These are phyloP conservation scores for Toxotes jaculatrix DNA, from an alignment of 2,113 vertebrate species.

Conservation along the genomic window DNA sequence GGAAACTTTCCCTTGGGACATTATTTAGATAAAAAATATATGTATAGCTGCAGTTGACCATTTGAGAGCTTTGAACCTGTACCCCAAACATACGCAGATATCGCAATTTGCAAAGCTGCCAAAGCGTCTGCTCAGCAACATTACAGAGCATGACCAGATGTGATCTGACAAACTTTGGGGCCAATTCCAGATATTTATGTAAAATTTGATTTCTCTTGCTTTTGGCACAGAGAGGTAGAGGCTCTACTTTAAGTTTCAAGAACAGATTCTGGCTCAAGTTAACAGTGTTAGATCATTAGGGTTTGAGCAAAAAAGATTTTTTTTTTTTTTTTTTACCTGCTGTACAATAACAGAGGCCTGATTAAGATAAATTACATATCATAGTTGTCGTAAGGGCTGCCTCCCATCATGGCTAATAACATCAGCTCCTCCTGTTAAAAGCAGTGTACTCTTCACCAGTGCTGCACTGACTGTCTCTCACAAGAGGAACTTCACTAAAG, in stretches of 20 bases:
- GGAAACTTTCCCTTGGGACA: conserved; percentile 53
- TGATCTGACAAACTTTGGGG: conserved; percentile 59
- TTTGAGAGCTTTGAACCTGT: conserved; percentile 48
- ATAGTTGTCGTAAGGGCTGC: neutral
- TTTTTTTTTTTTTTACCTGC: conserved; percentile 20
- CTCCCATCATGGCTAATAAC: conserved; percentile 32
- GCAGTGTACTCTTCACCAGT: conserved; percentile 21
- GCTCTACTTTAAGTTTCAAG: conserved; percentile 13
- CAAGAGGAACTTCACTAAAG: conserved; percentile 33
- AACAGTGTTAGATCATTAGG: conserved; percentile 13
- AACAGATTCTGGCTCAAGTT: conserved; percentile 15
- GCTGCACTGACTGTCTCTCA: conserved; percentile 21
- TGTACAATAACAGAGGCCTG: conserved; percentile 8
- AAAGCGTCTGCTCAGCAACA: conserved; percentile 57
- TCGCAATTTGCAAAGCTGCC: conserved; percentile 59
- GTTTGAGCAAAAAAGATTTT: neutral
- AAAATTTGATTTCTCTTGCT: conserved; percentile 33
- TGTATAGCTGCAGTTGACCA: conserved; percentile 51
- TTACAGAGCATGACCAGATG: conserved; percentile 63
- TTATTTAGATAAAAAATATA: conserved; percentile 63
- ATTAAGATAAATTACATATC: conserved; percentile 39
- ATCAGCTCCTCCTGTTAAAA: conserved; percentile 31
- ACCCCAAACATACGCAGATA: conserved; percentile 53
- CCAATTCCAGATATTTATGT: conserved; percentile 49
- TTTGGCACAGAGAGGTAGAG: conserved; percentile 29